Conservation (phyloP, 2,113 vertebrate genomes). For the Lichenostomus cassidix region DNA sequence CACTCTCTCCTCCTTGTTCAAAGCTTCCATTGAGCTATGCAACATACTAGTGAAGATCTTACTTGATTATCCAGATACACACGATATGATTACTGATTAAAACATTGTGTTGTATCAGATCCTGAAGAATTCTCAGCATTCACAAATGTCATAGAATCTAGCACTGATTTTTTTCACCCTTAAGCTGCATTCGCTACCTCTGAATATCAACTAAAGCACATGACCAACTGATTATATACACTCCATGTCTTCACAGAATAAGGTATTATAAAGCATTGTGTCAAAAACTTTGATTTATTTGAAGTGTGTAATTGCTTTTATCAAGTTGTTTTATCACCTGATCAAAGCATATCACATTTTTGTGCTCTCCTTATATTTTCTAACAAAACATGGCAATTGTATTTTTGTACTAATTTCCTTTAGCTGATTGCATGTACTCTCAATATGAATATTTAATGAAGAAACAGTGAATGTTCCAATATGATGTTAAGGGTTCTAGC, state of each 20-base stretch:
- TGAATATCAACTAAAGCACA: background rate
- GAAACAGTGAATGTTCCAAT: background rate
- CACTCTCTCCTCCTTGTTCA: background rate
- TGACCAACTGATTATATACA: background rate
- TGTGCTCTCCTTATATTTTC: background rate
- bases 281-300: background rate
- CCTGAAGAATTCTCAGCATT: background rate
- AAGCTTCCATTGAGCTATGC: background rate
- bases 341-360: background rate
- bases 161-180: background rate
- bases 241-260: background rate
- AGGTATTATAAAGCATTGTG: rapidly evolving
- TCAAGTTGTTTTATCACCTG: background rate
- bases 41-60: background rate
- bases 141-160: background rate
- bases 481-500: background rate
- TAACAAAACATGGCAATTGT: background rate
- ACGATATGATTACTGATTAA: background rate
- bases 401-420: background rate
- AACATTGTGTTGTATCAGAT: background rate
- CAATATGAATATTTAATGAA: background rate
- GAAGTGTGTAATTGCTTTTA: background rate
- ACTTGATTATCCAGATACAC: background rate
- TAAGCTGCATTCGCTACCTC: background rate
- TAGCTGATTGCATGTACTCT: background rate